Evolutionary conservation across 2,888 invertebrate genomes (phyloP).

Genomic region (Pyrocoelia pectoralis): DNA sequence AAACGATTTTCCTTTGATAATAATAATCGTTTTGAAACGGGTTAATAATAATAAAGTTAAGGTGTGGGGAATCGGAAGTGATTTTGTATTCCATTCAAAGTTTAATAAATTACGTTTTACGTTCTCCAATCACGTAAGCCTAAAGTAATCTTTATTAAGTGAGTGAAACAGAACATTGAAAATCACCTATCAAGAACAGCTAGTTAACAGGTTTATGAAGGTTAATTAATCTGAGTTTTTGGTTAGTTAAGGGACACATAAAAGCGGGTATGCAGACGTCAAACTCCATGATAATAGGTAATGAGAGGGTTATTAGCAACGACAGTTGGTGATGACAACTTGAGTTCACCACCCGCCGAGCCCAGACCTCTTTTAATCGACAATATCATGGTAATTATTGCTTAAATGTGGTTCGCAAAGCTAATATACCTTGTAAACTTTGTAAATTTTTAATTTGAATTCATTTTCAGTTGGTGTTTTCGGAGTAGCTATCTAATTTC

Average conservation of each 20-base stretch:
- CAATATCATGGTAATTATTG: constrained; percentile 42
- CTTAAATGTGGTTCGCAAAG: constrained; percentile 14
- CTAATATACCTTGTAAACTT: constrained; percentile 10
- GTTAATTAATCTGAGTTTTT: constrained; percentile 56
- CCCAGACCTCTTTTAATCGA: constrained; percentile 43
- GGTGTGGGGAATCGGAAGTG: constrained; percentile 10
- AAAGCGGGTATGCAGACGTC: constrained; percentile 51
- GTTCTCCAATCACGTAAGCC: constrained; percentile 18
- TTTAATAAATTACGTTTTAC: constrained; percentile 22
- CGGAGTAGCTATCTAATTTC: no score
- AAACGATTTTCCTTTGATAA: not conserved
- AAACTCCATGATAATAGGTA: constrained; percentile 55
- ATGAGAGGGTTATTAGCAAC: constrained; percentile 56
- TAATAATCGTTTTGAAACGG: not conserved
- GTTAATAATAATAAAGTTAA: not conserved
- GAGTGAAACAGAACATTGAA: constrained; percentile 30
- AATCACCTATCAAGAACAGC: constrained; percentile 52
- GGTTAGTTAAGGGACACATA: constrained; percentile 54
- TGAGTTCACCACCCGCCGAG: constrained; percentile 48
- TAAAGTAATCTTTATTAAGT: constrained; percentile 26
- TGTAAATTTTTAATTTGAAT: not conserved
- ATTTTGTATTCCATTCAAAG: constrained; percentile 13
- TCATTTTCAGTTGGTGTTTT: no score
- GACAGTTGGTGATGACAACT: constrained; percentile 53
- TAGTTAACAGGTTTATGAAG: constrained; percentile 53